Evolutionary conservation across 2,113 vertebrate species (phyloP).

Genomic region (Empidonax alnorum): DNA sequence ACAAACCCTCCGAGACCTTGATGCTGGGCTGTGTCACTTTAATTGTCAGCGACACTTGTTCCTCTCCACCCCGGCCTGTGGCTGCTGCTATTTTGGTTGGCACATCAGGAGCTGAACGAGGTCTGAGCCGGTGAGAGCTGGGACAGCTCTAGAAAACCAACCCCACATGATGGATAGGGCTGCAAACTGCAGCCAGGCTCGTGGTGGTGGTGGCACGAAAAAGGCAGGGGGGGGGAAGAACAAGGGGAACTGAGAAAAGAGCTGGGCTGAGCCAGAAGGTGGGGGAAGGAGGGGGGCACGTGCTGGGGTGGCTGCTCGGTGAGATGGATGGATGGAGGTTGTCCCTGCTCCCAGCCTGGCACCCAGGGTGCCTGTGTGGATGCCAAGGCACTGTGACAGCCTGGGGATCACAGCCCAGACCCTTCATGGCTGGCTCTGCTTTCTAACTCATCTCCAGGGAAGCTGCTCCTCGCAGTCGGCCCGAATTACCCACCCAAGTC

Average conservation of each 20-base stretch:
- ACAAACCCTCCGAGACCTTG: constrained; percentile 25
- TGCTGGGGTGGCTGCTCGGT: rapidly evolving
- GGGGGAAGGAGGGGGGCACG: background rate
- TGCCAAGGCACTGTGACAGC: background rate
- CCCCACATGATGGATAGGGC: background rate
- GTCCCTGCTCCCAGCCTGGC: background rate
- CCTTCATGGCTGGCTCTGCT: rapidly evolving
- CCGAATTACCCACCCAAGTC: background rate
- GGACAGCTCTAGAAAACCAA: background rate
- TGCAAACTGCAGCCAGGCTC: background rate
- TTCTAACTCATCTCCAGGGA: background rate
- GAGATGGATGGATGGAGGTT: rapidly evolving
- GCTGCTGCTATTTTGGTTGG: constrained; percentile 38
- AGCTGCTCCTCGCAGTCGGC: background rate
- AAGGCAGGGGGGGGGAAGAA: background rate
- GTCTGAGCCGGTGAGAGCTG: background rate
- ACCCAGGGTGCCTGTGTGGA: background rate
- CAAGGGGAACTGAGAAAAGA: background rate
- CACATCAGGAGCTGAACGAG: background rate
- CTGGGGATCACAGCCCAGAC: background rate
- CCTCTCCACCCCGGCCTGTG: background rate
- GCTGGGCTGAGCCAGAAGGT: background rate
- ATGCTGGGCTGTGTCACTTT: constrained; percentile 39
- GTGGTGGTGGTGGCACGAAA: background rate
- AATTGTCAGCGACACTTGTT: constrained; percentile 32